Base-by-base conservation (phyloP, 1,140 invertebrate species). In the Thaumatotibia leucotreta region DNA sequence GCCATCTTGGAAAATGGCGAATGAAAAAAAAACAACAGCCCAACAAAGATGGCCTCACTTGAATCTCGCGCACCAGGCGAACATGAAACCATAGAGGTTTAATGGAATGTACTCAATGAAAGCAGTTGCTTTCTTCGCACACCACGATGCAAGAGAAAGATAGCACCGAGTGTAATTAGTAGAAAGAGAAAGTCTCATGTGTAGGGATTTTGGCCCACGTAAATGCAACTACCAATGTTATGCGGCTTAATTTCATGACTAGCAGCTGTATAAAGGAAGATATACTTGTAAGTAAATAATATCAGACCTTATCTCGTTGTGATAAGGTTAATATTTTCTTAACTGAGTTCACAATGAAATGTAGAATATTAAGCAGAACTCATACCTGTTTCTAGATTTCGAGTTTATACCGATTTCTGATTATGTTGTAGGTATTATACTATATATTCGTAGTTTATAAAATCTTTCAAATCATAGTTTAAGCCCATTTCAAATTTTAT, bases 11-110 rank as follows among this genome's bases (percentile, higher is more conserved):
- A 24, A 70, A 68, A 67, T 66, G 68, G 67, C 64, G 17, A 20
- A 65, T 63, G n/a, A 14, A 52, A 64, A 68, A 61, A 68, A 63
- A 68, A 67, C 62, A 68, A 68, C 58, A 62, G 58, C 61, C 49
- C 69, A 69, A 76, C 74, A 78, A 86, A 86, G 81, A 89, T 89
- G 86, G 86, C 86, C 86, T 86, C 84, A 85, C 76, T 78, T 87
- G 81, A 87, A 86, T 87, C 83, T 77, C 73, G 31, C 33, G 3
- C 65, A 89, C 81, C 65, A 83, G 83, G 86, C 35, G 10, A 67
- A 50, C 80, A 89, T 79, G 73, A 79, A 61, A 0, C 8, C 1
- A 20, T 64, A 73, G 63, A 3, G 58, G 67, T 11, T 67, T 5
- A 62, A 50, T 68, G 69, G 70, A 77, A 77, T 75, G 67, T 61